Conservation (phyloP, 2,113 vertebrate genomes). For the Lepus americanus region DNA sequence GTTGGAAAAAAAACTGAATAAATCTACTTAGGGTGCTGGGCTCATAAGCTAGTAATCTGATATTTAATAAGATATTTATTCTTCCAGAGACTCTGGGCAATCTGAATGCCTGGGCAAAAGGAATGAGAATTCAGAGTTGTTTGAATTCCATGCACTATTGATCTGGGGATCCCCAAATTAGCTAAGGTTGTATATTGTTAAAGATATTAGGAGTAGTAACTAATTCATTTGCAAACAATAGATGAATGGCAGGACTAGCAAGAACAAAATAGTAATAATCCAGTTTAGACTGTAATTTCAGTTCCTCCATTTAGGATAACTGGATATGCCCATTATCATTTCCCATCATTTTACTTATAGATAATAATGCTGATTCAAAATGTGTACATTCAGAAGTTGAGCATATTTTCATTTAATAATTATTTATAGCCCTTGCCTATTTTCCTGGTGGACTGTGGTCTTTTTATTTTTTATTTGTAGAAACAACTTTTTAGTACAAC, state of each 20-base stretch:
- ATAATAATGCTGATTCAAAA: slow-evolving; percentile 11
- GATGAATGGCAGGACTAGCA: background rate
- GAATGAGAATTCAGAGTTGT: background rate
- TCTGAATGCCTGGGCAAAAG: slow-evolving; percentile 27
- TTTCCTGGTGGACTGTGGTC: no score
- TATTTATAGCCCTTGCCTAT: no score
- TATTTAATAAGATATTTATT: background rate
- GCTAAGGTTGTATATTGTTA: background rate
- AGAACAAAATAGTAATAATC: background rate
- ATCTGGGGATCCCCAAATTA: background rate
- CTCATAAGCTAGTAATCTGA: background rate
- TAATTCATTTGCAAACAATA: background rate
- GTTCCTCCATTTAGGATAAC: slow-evolving; percentile 15
- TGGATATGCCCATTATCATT: background rate
- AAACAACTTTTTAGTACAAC: no score
- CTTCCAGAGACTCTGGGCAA: slow-evolving; percentile 2
- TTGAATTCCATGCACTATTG: background rate
- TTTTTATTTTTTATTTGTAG: no score
- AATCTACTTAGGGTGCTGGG: background rate
- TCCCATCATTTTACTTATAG: background rate
- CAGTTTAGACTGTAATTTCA: slow-evolving; percentile 22
- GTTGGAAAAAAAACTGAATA: background rate
- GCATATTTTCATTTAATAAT: no score
- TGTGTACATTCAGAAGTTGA: background rate
- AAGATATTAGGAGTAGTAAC: background rate